Evolutionary conservation across 2,888 invertebrate genomes (phyloP).

Genomic region (Plagodis pulveraria): DNA sequence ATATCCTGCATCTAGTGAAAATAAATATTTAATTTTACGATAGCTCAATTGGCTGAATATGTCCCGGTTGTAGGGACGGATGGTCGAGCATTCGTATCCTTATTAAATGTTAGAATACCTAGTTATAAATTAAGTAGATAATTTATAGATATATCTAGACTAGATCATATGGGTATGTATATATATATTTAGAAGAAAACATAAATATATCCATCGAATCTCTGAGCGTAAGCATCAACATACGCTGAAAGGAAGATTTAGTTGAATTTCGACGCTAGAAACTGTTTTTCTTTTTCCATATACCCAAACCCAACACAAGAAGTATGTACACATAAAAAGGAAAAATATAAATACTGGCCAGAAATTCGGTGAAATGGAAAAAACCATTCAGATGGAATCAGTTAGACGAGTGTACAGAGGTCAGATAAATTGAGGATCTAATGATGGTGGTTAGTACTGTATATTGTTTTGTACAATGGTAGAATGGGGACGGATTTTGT

Average conservation of each 20-base stretch:
- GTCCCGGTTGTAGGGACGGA: too few species aligned
- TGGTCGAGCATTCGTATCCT: too few species aligned
- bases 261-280: slow-evolving; percentile 25
- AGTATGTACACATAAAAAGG: slow-evolving; percentile 47
- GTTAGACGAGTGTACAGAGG: slow-evolving; percentile 50
- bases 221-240: too few species aligned
- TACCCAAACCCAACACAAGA: slow-evolving; percentile 39
- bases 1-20: too few species aligned
- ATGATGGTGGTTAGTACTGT: slow-evolving; percentile 40
- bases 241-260: slow-evolving; percentile 5
- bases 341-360: slow-evolving; percentile 60
- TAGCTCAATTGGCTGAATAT: too few species aligned
- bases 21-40: too few species aligned
- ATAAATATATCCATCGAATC: too few species aligned
- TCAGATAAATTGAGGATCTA: slow-evolving; percentile 60
- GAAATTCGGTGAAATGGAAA: slow-evolving; percentile 70
- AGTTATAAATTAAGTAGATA: too few species aligned
- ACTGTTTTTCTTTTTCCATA: slow-evolving; percentile 37
- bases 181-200: too few species aligned
- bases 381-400: slow-evolving; percentile 32
- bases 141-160: too few species aligned
- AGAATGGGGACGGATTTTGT: slow-evolving; percentile 10
- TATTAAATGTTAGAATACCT: too few species aligned
- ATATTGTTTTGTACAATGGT: slow-evolving; percentile 21
- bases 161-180: too few species aligned